Conservation (phyloP, 2,113 vertebrate genomes). For the Chlamydotis undulata region DNA sequence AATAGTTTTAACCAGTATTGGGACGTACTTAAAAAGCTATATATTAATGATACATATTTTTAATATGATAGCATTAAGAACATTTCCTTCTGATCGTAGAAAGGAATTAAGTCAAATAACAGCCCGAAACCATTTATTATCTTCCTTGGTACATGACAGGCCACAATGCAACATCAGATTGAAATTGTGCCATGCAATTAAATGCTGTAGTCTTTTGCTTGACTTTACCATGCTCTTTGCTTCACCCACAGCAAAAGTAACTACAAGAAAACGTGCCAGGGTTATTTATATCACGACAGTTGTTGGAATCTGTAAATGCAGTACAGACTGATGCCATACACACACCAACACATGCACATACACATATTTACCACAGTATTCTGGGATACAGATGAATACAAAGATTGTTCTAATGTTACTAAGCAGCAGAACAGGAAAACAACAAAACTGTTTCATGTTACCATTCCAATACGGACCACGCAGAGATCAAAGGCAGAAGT, state of each 20-base stretch:
- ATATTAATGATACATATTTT: neutral
- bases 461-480: neutral
- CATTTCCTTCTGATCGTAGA: neutral
- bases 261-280: neutral
- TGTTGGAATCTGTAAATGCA: neutral
- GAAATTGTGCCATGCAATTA: neutral
- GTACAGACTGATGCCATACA: neutral
- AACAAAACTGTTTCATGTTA: neutral
- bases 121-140: neutral
- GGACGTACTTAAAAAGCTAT: neutral
- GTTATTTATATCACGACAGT: neutral
- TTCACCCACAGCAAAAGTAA: neutral
- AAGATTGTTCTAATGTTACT: neutral
- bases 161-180: neutral
- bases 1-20: neutral
- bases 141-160: neutral
- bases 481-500: neutral
- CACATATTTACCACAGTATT: neutral
- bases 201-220: neutral
- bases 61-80: neutral
- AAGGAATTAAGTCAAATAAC: neutral
- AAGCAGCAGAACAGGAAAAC: neutral
- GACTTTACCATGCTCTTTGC: neutral
- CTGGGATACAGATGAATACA: neutral
- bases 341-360: neutral